Evolutionary conservation across 2,888 invertebrate genomes (phyloP).

Genomic region (Conops quadrifasciatus): DNA sequence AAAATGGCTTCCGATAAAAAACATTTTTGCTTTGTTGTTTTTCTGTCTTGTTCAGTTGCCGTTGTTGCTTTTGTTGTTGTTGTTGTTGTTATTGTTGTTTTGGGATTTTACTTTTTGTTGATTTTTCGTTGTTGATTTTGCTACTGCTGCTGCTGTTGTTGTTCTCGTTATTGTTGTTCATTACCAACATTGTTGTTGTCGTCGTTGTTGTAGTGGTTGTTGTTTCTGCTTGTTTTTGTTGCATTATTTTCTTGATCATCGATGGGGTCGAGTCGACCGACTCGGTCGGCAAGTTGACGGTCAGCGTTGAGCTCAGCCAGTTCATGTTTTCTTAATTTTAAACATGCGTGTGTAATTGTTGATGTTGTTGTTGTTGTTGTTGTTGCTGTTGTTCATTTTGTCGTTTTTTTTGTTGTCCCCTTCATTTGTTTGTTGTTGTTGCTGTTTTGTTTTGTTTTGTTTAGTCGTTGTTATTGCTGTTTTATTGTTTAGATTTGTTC

Average conservation of each 20-base stretch:
- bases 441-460: slow-evolving; percentile 30
- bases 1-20: slow-evolving; percentile 47
- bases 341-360: slow-evolving; percentile 35
- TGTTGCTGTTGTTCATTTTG: slow-evolving; percentile 1
- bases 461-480: slow-evolving; percentile 13
- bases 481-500: slow-evolving; percentile 2
- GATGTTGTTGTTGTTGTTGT: slow-evolving; percentile 29
- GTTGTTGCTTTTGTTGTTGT: slow-evolving; percentile 25
- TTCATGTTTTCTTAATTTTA: slow-evolving; percentile 36
- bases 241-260: slow-evolving; percentile 1
- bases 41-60: slow-evolving; percentile 31
- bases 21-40: slow-evolving; percentile 30
- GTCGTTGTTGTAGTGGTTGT: slow-evolving; percentile 23
- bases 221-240: background rate
- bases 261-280: slow-evolving; percentile 4
- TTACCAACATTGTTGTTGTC: slow-evolving; percentile 36
- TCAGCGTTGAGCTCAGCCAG: slow-evolving; percentile 1
- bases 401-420: slow-evolving; percentile 15
- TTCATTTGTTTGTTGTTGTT: slow-evolving; percentile 31
- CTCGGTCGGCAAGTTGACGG: background rate
- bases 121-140: slow-evolving; percentile 29
- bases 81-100: background rate
- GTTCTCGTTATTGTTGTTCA: background rate
- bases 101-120: background rate
- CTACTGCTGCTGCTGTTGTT: slow-evolving; percentile 35